Evolutionary conservation across 1,140 invertebrate genomes (phyloP).

Genomic region (Vanessa tameamea): DNA sequence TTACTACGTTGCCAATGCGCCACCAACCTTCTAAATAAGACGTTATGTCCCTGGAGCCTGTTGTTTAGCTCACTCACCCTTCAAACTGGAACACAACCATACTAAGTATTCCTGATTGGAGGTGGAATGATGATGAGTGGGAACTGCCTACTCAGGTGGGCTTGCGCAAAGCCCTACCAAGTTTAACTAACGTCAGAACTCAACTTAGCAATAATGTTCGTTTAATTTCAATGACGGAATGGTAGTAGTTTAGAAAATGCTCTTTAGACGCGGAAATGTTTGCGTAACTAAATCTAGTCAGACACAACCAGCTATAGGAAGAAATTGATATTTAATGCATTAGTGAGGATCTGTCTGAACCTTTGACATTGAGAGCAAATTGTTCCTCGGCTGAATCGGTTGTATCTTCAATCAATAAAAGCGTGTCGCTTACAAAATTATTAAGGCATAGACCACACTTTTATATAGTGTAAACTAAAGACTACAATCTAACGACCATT

Average conservation of each 20-base stretch:
- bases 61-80: too few species aligned
- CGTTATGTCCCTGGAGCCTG: too few species aligned
- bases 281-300: not conserved
- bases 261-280: not conserved
- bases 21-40: too few species aligned
- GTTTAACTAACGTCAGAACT: too few species aligned
- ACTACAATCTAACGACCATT: not conserved
- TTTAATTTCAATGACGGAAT: not conserved
- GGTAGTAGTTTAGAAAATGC: too few species aligned
- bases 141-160: too few species aligned
- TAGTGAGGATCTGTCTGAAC: constrained; percentile 2
- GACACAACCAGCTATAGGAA: not conserved
- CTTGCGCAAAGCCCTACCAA: too few species aligned
- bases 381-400: constrained; percentile 43
- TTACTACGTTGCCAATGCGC: too few species aligned
- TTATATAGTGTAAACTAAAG: not conserved
- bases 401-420: constrained; percentile 49
- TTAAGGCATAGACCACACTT: constrained; percentile 25
- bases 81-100: too few species aligned
- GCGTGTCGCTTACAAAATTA: not conserved
- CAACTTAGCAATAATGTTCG: not conserved
- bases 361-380: constrained; percentile 47
- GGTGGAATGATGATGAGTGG: too few species aligned
- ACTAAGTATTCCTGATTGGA: too few species aligned
- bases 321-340: constrained; percentile 11